Percentiles rank a stretch among this genome's conserved stretches.
These are phyloP conservation scores for Hyposmocoma kahamanoa DNA, from an alignment of 1,140 invertebrate genomes.

Conservation along the genomic window DNA sequence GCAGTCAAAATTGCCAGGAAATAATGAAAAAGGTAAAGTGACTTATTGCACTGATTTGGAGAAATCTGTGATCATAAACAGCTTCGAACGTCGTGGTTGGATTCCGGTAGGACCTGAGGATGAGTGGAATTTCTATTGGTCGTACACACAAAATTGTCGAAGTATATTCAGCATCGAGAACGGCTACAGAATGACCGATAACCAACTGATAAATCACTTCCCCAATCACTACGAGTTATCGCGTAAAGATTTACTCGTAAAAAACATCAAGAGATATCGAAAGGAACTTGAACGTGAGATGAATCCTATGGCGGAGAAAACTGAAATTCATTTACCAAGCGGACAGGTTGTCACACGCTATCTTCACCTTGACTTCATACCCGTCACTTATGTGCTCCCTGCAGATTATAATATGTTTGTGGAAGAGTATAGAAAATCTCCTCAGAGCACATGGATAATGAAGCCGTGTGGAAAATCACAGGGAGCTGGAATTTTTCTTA, in stretches of 20 bases:
- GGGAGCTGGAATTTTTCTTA: constrained; percentile 88
- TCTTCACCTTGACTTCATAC: constrained; percentile 91
- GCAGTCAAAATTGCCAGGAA: background rate
- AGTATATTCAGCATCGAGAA: constrained; percentile 93
- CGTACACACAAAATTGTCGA: constrained; percentile 89
- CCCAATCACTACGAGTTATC: constrained; percentile 97
- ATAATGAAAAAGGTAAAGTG: background rate
- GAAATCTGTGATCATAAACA: constrained; percentile 93
- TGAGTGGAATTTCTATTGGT: constrained; percentile 98
- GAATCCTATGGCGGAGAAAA: constrained; percentile 87
- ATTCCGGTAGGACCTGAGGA: constrained; percentile 90
- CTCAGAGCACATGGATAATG: constrained; percentile 97
- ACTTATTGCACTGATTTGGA: constrained; percentile 88
- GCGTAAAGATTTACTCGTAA: constrained; percentile 94
- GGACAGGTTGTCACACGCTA: constrained; percentile 85
- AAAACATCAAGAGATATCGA: constrained; percentile 95
- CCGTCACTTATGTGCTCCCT: constrained; percentile 94
- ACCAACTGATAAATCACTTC: constrained; percentile 94
- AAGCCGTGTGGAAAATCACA: constrained; percentile 95
- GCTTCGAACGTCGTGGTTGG: constrained; percentile 96
- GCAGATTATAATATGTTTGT: constrained; percentile 98
- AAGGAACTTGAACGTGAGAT: constrained; percentile 94
- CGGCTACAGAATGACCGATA: constrained; percentile 91
- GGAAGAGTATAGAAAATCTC: constrained; percentile 94
- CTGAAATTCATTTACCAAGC: constrained; percentile 66